These are phyloP conservation scores for Nesoenas mayeri DNA, from an alignment of 2,113 vertebrate genomes.

Conservation along the genomic window DNA sequence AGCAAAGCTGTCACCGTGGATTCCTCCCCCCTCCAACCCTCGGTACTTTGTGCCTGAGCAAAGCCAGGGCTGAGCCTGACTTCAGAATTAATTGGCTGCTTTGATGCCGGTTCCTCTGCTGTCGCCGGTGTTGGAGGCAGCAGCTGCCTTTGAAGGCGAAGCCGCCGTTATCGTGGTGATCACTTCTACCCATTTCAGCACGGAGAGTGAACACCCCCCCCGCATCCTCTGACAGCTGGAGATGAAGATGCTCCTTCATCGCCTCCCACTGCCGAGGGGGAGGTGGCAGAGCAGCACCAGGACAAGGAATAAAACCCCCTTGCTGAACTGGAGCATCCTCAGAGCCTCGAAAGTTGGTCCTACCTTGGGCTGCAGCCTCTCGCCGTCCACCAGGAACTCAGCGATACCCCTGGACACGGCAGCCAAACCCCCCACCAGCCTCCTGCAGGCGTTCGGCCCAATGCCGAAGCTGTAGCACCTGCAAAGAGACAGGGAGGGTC, in stretches of 20 bases:
- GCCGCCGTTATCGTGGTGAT: background rate
- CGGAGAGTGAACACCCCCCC: background rate
- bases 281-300: background rate
- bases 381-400: conserved; percentile 87
- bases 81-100: conserved; percentile 59
- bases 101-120: background rate
- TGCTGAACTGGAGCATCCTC: rapidly evolving
- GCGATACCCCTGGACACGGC: conserved; percentile 86
- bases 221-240: background rate
- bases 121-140: background rate
- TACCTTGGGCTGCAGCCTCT: conserved; percentile 94
- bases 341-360: rapidly evolving
- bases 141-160: background rate
- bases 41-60: background rate
- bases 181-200: background rate
- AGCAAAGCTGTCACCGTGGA: background rate
- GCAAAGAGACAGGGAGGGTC: background rate
- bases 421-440: conserved; percentile 85
- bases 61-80: background rate
- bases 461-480: conserved; percentile 96
- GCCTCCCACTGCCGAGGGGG: background rate
- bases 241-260: background rate
- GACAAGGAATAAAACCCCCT: background rate
- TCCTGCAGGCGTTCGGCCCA: conserved; percentile 84
- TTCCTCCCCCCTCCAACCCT: background rate